Percentiles rank a stretch among this genome's conserved stretches.
These are phyloP conservation scores for Fistularia tabacaria DNA, from an alignment of 2,797 vertebrate species.

Conservation along the genomic window DNA sequence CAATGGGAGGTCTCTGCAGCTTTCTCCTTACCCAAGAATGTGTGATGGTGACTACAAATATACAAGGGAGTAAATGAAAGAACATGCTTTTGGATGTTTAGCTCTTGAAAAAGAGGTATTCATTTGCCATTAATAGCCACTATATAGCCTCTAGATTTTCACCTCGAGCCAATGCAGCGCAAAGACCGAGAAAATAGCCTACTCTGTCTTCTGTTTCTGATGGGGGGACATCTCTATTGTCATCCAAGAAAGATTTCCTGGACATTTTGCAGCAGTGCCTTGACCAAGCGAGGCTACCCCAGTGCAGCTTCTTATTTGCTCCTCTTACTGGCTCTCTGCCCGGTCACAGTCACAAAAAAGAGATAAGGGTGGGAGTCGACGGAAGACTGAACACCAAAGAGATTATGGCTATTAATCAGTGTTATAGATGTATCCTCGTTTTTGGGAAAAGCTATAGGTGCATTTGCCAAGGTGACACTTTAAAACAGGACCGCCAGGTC, in stretches of 20 bases:
- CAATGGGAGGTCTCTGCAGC: too few relatives aligned
- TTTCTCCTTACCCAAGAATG: too few relatives aligned
- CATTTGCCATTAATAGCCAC: too few relatives aligned
- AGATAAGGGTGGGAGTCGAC: conserved; percentile 70
- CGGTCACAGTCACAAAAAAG: conserved; percentile 68
- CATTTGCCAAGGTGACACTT: conserved; percentile 73
- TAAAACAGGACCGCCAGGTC: conserved; percentile 38
- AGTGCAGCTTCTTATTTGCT: conserved; percentile 48
- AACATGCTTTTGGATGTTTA: too few relatives aligned
- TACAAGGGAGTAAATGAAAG: too few relatives aligned
- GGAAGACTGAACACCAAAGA: conserved; percentile 67
- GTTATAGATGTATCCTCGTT: conserved; percentile 59
- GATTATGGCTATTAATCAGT: conserved; percentile 74
- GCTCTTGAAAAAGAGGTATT: too few relatives aligned
- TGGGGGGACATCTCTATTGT: conserved; percentile 55
- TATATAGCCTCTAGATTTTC: too few relatives aligned
- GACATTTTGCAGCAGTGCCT: conserved; percentile 55
- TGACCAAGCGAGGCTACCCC: conserved; percentile 43
- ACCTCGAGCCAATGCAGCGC: not conserved
- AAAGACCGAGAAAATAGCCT: not conserved
- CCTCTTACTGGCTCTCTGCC: conserved; percentile 66
- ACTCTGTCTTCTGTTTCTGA: conserved; percentile 38
- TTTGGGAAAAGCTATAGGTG: conserved; percentile 56
- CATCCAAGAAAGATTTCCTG: conserved; percentile 58
- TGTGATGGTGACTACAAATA: too few relatives aligned